Percentiles rank a stretch among this genome's conserved stretches.
Evolutionary conservation across 64 coral and sea anemone genomes (phyloP).

Genomic region (Dendronephthya gigantea): DNA sequence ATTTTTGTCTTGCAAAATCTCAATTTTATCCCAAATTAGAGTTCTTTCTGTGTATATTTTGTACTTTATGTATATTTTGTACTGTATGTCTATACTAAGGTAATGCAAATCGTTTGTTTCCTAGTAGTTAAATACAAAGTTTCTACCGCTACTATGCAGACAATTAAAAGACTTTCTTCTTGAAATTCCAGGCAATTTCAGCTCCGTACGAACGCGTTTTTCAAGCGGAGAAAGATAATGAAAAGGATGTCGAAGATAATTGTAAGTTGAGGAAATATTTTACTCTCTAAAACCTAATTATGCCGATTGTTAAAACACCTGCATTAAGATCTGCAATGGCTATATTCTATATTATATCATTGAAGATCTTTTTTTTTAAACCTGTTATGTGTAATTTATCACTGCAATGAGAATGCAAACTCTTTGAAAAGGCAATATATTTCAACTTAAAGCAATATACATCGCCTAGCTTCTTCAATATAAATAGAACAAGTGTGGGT

Average conservation of each 20-base stretch:
- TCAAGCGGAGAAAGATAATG: slow-evolving; percentile 80
- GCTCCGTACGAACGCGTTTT: slow-evolving; percentile 79
- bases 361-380: no score
- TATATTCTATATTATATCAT: no score
- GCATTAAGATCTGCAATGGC: no score
- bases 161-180: neutral
- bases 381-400: no score
- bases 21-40: neutral
- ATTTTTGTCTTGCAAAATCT: neutral
- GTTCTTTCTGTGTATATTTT: neutral
- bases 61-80: neutral
- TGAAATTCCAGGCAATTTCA: slow-evolving; percentile 45
- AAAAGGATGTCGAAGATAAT: slow-evolving; percentile 92
- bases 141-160: no score
- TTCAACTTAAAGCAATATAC: no score
- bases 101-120: neutral
- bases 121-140: no score
- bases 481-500: no score
- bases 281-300: neutral
- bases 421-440: no score
- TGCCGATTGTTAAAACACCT: neutral
- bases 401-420: no score
- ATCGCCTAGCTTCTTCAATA: no score
- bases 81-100: neutral
- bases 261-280: slow-evolving; percentile 51